Base-by-base conservation (phyloP, 2,888 invertebrate species). In the Lampropteryx suffumata region DNA sequence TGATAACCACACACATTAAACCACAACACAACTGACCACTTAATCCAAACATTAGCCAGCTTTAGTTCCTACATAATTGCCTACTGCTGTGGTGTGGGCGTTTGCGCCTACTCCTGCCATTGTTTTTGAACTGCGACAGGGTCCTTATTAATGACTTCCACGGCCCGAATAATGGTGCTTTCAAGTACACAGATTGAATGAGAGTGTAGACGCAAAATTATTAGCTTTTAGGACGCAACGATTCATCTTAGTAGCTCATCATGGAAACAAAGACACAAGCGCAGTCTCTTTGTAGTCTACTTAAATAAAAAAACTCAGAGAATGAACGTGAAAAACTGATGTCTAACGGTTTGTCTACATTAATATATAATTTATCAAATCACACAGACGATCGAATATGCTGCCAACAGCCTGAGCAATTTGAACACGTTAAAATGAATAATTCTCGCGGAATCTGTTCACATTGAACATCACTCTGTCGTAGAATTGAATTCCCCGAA, bases 111-210 rank as follows among this genome's bases (percentile, higher is more conserved):
- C 36, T 35, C 29, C 27, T 12, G 6, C 43, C 42, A 50, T 61
- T 60, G 58, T 58, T 54, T 52, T 48, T 52, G 40, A 51, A 55
- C 53, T 54, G 60, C 44, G 44, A 54, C 53, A 51, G 40, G 47
- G 40, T 35, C 41, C 39, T 56, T 50, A 58, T 61, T 61, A 56
- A 61, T 58, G 60, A 61, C 47, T 46, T 26, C 26, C 30, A 26
- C 45, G 50, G 35, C 48, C 55, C 42, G 36, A 52, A 57, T 59
- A 47, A 50, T 49, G 50, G 55, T 55, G 49, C 52, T 57, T 48
- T 44, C 24, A 37, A 54, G 39, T 29, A 51, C 46, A 47, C 46
- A 24, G 49, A 50, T 53, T 55, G 46, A 46, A 40, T 51, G 36
- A 46, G 41, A 21, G 10, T 26, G 37, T 21, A 17, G 39, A 35